Evolutionary conservation across 2,113 vertebrate genomes (phyloP), one percentile per base, ranked within the genome.

Genomic region (Turdus rufiventris): DNA sequence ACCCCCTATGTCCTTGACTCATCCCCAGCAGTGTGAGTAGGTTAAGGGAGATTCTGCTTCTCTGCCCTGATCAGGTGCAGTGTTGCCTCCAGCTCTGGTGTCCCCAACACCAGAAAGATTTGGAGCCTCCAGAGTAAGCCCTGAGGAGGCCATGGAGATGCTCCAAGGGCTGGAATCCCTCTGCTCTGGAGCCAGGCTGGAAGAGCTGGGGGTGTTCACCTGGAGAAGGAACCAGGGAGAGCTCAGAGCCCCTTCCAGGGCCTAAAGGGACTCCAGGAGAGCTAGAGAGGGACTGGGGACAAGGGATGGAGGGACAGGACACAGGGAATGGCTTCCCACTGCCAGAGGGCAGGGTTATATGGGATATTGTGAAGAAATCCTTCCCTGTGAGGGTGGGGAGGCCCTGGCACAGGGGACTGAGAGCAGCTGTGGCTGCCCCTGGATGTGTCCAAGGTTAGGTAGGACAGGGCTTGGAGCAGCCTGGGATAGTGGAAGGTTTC

Each of bases 341-440:
- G 43, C 10, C 34, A 67, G 36, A 60, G 45, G 33, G 45, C 33
- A 66, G 43, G 43, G 34, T 0, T 23, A 4, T 51, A n/a, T 58
- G 33, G 51, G 12, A 66, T 36, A 20, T 20, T 20, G 33, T 8
- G 28, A 19, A 45, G 33, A 2, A 65, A 66, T 73, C 1, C 0
- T 43, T 58, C 12, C 4, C 18, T 33, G 5, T 1, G 23, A 58
- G 36, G 38, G 15, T 38, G 18, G 2, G 1, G 2, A 73, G 16
- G 36, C 15, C 18, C 33, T 13, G 67, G 43, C 45, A 60, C 28
- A 66, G 13, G 23, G 0, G 66, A 15, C 10, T 14, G 45, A 45
- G 33, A 60, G 61, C 2, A 60, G 28, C 38, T 74, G 38, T 58
- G 33, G 19, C 45, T 88, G 33, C 26, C 33, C 45, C 45, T 66